Conservation (phyloP, 1,140 invertebrate genomes). For the Paraescarpia echinospica region DNA sequence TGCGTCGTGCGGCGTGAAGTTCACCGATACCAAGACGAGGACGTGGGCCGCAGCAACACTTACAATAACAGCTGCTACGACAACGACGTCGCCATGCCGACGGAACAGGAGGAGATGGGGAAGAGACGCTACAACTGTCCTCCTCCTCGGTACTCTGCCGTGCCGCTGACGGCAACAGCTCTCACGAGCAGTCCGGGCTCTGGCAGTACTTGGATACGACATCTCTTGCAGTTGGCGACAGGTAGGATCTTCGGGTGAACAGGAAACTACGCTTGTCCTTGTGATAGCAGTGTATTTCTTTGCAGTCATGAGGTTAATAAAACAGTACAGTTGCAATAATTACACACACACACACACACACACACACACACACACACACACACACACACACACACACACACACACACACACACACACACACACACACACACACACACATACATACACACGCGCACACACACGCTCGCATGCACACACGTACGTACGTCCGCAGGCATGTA, state of each 20-base stretch:
- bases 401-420: no score
- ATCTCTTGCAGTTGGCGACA: slow-evolving; percentile 8
- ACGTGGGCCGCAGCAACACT: background rate
- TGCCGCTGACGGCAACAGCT: slow-evolving; percentile 34
- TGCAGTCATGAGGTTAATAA: no score
- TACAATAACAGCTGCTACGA: background rate
- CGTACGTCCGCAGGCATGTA: no score
- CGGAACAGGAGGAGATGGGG: background rate
- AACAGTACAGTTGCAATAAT: no score
- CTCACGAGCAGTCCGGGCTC: slow-evolving; percentile 44
- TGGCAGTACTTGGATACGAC: slow-evolving; percentile 44
- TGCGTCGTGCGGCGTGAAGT: background rate
- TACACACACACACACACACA: no score
- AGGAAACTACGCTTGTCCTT: background rate
- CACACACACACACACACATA: no score
- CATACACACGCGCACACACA: no score
- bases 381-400: no score
- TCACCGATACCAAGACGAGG: background rate
- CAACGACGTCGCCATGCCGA: background rate
- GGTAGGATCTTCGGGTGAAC: background rate
- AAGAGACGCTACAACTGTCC: background rate
- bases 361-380: no score
- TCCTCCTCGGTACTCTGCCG: background rate
- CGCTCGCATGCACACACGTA: no score
- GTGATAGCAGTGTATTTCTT: no score